These are phyloP conservation scores for Xestia c-nigrum DNA, from an alignment of 2,888 invertebrate species.

Conservation along the genomic window DNA sequence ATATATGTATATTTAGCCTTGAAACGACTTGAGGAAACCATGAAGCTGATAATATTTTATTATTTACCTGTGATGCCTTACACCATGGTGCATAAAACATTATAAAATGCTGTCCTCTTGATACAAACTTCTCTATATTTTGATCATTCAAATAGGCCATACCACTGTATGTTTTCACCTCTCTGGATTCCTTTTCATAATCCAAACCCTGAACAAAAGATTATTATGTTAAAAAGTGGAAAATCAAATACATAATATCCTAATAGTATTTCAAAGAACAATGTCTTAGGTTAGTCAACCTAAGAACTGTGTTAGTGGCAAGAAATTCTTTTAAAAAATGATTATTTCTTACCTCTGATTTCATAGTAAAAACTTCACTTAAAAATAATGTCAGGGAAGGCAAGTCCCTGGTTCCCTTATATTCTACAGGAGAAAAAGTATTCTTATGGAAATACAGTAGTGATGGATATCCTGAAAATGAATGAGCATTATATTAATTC, in stretches of 20 bases:
- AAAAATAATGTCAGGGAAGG: slow-evolving; percentile 94
- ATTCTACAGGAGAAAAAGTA: slow-evolving; percentile 92
- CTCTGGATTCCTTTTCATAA: slow-evolving; percentile 72
- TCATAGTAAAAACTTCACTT: slow-evolving; percentile 90
- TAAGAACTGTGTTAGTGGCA: not conserved
- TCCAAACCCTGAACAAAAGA: slow-evolving; percentile 68
- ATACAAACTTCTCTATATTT: slow-evolving; percentile 93
- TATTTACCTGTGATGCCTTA: slow-evolving; percentile 94
- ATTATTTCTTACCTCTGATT: slow-evolving; percentile 83
- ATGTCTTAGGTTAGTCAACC: not conserved
- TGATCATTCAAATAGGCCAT: slow-evolving; percentile 94
- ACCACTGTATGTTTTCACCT: slow-evolving; percentile 91
- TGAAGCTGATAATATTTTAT: not conserved
- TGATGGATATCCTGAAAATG: slow-evolving; percentile 91
- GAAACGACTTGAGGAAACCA: not conserved
- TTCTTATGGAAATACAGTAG: slow-evolving; percentile 94
- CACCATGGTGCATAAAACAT: slow-evolving; percentile 99
- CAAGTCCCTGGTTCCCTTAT: slow-evolving; percentile 94
- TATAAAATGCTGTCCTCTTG: slow-evolving; percentile 95
- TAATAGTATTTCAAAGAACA: not conserved
- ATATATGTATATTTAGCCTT: not conserved
- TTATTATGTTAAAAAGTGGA: not conserved
- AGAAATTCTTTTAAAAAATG: not conserved
- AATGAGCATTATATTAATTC: not conserved
- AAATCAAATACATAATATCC: not conserved